Base-by-base conservation (phyloP, 92 coral and sea anemone species). In the Pocillopora meandrina region DNA sequence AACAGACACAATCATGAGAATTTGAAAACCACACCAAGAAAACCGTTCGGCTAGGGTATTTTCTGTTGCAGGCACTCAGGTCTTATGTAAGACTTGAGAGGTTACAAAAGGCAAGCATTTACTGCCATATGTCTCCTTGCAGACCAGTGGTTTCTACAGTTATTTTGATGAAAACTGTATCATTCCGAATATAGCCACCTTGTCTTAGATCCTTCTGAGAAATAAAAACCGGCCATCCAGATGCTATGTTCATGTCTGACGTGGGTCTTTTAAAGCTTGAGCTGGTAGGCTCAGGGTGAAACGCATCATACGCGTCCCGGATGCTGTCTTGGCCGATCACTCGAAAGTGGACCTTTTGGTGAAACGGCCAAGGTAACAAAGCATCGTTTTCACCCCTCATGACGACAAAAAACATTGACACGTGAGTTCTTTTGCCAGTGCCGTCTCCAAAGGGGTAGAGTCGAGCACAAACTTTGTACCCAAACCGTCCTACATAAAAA, bases 331-430 rank as follows among this genome's bases (percentile, higher is more conserved):
- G 98, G 73, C 93, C 97, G 5, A 93, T 81, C 76, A 95, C 75
- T 82, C 87, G 85, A 79, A 93, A 95, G 19, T 94, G 82, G 18
- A 95, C 97, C 77, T 95, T 92, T 78, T 95, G 97, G 47, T 80
- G 83, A 76, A 95, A 95, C 13, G 98, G 98, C 98, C 98, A 95
- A 8, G 97, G 95, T 47, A 93, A 68, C 15, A 92, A 74, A 26
- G 92, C 95, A 77, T 95, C 98, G 76, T 90, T 92, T 73, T 87
- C 98, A 19, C 98, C 98, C 47, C 95, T 89, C 98, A 93, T 93
- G 56, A 95, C 72, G 31, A 93, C 97, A 73, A 95, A 95, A 85
- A 93, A 95, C 64, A 95, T 76, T n/a, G 98, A 95, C 12, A 95
- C 67, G 67, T 93, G 93, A 6, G 90, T 86, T 15, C 92, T 92